Conservation (phyloP, 1,140 invertebrate species). For the Drosophila pseudoananassae region DNA sequence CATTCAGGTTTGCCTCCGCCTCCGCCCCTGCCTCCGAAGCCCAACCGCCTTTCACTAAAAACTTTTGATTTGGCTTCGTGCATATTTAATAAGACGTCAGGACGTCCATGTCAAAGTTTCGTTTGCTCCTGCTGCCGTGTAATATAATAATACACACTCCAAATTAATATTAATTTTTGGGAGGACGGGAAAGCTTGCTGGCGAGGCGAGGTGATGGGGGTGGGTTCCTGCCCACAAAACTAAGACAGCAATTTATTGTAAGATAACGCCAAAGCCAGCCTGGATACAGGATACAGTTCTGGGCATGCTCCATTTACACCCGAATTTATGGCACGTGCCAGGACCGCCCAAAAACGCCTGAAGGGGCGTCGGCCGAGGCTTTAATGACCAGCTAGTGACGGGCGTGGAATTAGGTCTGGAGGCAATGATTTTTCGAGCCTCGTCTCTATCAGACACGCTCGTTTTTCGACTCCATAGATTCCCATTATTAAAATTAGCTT, state of each 20-base stretch:
- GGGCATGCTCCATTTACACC: conserved; percentile 70
- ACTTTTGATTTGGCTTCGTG: conserved; percentile 62
- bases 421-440: conserved; percentile 2
- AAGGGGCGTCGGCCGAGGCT: conserved; percentile 50
- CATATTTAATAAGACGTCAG: conserved; percentile 73
- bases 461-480: background rate
- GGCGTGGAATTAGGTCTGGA: conserved; percentile 2
- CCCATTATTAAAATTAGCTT: background rate
- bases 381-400: conserved; percentile 44
- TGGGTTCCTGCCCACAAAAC: conserved; percentile 47
- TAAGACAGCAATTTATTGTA: conserved; percentile 74
- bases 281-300: conserved; percentile 58
- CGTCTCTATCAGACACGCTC: background rate
- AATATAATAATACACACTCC: conserved; percentile 69
- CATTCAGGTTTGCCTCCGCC: conserved; percentile 18
- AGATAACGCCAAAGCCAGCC: conserved; percentile 60
- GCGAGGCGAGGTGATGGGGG: conserved; percentile 5
- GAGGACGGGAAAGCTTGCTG: background rate
- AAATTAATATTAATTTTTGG: conserved; percentile 73
- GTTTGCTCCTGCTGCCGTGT: conserved; percentile 34
- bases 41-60: conserved; percentile 29
- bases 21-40: background rate
- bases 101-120: conserved; percentile 60
- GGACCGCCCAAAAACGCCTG: conserved; percentile 19
- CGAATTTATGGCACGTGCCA: conserved; percentile 73